A percentile compares a stretch with the other conserved stretches of the same genome.
Evolutionary conservation across 2,797 vertebrate genomes (phyloP).

Genomic region (Phalloptychus januarius): DNA sequence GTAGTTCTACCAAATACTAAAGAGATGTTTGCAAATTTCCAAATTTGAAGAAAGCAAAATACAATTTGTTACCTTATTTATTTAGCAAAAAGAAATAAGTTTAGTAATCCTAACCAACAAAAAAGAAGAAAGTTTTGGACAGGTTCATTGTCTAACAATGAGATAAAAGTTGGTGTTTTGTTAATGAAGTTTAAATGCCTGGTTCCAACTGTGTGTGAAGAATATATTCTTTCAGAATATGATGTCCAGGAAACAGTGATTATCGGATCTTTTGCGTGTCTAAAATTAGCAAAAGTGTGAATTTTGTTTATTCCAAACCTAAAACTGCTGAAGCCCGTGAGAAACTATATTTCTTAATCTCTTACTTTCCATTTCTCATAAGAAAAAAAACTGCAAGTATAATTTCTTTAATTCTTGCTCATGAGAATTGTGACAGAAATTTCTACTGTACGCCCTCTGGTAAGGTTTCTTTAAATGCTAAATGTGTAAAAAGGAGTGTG

Average conservation of each 20-base stretch:
- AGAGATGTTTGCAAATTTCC: no score
- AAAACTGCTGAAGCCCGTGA: not conserved
- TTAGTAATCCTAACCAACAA: no score
- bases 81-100: no score
- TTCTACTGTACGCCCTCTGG: not conserved
- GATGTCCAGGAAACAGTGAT: not conserved
- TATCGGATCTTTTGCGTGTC: not conserved
- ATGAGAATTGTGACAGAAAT: not conserved
- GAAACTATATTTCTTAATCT: not conserved
- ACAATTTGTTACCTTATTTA: no score
- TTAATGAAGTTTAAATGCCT: not conserved
- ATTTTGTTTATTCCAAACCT: not conserved
- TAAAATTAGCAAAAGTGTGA: not conserved
- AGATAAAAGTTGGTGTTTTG: no score
- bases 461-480: not conserved
- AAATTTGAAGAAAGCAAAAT: no score
- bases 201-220: not conserved
- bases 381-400: not conserved
- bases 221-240: not conserved
- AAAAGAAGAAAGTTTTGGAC: no score
- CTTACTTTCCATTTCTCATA: not conserved
- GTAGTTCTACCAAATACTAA: no score
- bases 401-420: no score
- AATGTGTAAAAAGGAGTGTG: not conserved
- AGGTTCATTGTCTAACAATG: no score